A percentile compares a stretch with the other conserved stretches of the same genome.
These are phyloP conservation scores for Thamnophis sirtalis DNA, from an alignment of 2,113 vertebrate species.

Conservation along the genomic window DNA sequence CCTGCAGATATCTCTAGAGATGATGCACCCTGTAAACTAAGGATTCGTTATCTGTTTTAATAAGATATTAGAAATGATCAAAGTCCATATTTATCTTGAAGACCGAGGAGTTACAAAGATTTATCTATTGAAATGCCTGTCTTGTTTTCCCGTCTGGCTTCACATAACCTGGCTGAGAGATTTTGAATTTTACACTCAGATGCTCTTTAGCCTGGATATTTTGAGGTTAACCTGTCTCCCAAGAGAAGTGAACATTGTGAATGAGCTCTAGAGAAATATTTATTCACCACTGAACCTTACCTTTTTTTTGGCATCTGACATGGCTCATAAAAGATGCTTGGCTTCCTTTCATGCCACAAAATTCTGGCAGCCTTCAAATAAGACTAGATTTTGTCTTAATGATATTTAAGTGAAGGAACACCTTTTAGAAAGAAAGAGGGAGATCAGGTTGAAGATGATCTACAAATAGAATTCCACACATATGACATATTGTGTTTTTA, in stretches of 20 bases:
- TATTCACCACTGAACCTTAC: neutral
- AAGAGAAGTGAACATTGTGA: constrained; percentile 9
- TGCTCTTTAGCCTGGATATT: neutral
- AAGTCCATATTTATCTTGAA: constrained; percentile 6
- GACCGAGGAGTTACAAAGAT: neutral
- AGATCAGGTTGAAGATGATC: neutral
- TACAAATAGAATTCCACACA: neutral
- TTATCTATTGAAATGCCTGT: neutral
- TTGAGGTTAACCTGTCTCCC: constrained; percentile 22
- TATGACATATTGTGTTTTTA: neutral
- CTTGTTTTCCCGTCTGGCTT: neutral
- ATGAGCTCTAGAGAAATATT: constrained; percentile 1
- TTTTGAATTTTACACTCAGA: constrained; percentile 12
- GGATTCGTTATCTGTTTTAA: neutral
- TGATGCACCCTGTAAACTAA: neutral
- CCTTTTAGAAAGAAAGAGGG: neutral
- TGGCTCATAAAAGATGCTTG: neutral
- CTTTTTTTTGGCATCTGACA: neutral
- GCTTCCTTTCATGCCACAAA: neutral
- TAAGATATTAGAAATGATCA: neutral
- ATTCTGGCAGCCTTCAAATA: neutral
- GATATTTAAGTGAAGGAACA: neutral
- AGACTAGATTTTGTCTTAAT: neutral
- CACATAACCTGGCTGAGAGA: neutral
- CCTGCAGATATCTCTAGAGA: neutral